Evolutionary conservation across 2,113 vertebrate genomes (phyloP).

Genomic region (Bos taurus): DNA sequence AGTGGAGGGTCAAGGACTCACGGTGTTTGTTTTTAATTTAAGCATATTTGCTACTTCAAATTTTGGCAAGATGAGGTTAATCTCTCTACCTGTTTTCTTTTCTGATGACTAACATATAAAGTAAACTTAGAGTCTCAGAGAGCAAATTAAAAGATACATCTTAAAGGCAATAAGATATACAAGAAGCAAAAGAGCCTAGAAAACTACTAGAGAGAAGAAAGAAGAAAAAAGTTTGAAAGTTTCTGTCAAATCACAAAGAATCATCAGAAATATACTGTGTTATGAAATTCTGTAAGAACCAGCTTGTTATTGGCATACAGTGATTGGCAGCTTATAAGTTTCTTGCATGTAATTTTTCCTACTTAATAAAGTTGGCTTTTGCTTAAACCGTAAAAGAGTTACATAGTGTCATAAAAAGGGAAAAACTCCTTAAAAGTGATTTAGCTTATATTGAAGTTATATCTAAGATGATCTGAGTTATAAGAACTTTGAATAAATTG

Average conservation of each 20-base stretch:
- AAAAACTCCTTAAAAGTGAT: constrained; percentile 14
- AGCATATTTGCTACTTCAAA: background rate
- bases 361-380: constrained; percentile 59
- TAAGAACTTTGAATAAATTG: background rate
- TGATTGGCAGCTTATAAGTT: background rate
- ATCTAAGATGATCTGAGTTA: constrained; percentile 34
- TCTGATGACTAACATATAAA: constrained; percentile 4
- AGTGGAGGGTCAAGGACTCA: background rate
- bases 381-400: constrained; percentile 21
- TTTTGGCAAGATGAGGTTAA: background rate
- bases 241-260: background rate
- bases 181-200: background rate
- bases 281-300: constrained; percentile 3
- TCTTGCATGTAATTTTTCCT: background rate
- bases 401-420: background rate
- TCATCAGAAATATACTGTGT: background rate
- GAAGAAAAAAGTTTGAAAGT: background rate
- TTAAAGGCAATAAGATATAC: background rate
- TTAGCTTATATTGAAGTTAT: constrained; percentile 41
- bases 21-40: background rate
- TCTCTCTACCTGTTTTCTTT: background rate
- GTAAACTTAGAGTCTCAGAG: constrained; percentile 1
- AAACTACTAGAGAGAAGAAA: background rate
- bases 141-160: background rate
- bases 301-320: background rate